Evolutionary conservation across 2,888 invertebrate genomes (phyloP).

Genomic region (Calameuta pallipes): DNA sequence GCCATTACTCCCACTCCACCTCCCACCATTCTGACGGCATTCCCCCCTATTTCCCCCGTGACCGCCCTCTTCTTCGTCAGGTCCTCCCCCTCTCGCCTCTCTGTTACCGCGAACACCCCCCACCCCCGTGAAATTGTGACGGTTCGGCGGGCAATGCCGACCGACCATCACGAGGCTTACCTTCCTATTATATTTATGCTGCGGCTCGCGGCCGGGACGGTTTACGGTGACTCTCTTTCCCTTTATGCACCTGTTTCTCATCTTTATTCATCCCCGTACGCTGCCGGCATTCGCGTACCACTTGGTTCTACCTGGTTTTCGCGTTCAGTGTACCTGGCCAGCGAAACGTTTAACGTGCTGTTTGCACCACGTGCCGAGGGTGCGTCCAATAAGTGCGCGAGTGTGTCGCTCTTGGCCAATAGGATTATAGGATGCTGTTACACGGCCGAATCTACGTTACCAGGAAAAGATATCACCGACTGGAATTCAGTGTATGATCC

Average conservation of each 20-base stretch:
- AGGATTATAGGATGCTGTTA: constrained; percentile 42
- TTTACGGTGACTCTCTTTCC: constrained; percentile 42
- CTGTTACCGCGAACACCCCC: constrained; percentile 39
- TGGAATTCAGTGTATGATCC: not conserved
- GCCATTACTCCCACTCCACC: constrained; percentile 28
- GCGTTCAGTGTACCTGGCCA: constrained; percentile 4
- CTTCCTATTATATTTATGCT: constrained; percentile 65
- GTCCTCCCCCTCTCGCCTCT: constrained; percentile 3
- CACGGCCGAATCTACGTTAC: not conserved
- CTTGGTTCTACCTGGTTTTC: constrained; percentile 17
- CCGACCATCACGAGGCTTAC: constrained; percentile 64
- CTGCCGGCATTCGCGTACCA: constrained; percentile 9
- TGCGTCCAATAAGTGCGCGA: constrained; percentile 46
- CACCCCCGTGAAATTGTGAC: constrained; percentile 55
- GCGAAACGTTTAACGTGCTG: constrained; percentile 19
- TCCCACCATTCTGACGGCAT: constrained; percentile 34
- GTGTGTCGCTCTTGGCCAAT: constrained; percentile 40
- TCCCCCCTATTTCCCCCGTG: constrained; percentile 30
- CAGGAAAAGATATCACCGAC: not conserved
- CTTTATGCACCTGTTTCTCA: constrained; percentile 24
- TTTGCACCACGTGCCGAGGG: constrained; percentile 46
- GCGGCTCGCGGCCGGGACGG: constrained; percentile 62
- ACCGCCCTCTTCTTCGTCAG: constrained; percentile 20
- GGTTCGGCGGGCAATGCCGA: constrained; percentile 63
- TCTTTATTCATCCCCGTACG: not conserved